A percentile compares a stretch with the other conserved stretches of the same genome.
phyloP scores from a whole-genome alignment of 2,797 vertebrate species.

The Ambastaia sidthimunki region DNA sequence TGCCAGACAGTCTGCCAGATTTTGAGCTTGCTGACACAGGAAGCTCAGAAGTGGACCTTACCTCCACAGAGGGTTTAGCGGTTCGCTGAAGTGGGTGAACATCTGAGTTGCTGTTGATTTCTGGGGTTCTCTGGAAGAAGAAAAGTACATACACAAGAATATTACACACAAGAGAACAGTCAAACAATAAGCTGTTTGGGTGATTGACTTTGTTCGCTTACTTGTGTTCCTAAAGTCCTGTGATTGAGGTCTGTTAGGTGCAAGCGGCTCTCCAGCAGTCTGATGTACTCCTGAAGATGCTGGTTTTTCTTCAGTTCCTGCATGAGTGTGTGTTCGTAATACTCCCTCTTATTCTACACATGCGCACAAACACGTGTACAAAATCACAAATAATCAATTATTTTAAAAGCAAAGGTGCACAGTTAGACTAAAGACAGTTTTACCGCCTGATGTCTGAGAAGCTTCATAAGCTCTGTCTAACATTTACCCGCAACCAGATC shows the following conservation, averaged over 20 bases:
- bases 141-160: neutral
- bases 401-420: too few species aligned
- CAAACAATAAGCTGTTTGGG: neutral
- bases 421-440: too few species aligned
- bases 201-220: slow-evolving; percentile 36
- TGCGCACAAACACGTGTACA: neutral
- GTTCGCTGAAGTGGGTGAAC: slow-evolving; percentile 22
- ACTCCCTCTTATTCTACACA: slow-evolving; percentile 72
- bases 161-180: neutral
- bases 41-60: neutral
- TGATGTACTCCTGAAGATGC: slow-evolving; percentile 78
- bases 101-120: slow-evolving; percentile 42
- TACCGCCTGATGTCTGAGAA: too few species aligned
- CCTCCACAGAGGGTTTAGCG: slow-evolving; percentile 20
- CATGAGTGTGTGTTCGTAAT: slow-evolving; percentile 80
- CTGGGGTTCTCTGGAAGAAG: slow-evolving; percentile 32
- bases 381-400: neutral
- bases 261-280: slow-evolving; percentile 71
- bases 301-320: slow-evolving; percentile 83
- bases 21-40: neutral
- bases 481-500: too few species aligned
- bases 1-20: slow-evolving; percentile 27
- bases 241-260: slow-evolving; percentile 64
- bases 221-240: slow-evolving; percentile 55
- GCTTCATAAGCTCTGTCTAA: too few species aligned